phyloP scores from a whole-genome alignment of 2,113 vertebrate genomes.

The Chloebia gouldiae region DNA sequence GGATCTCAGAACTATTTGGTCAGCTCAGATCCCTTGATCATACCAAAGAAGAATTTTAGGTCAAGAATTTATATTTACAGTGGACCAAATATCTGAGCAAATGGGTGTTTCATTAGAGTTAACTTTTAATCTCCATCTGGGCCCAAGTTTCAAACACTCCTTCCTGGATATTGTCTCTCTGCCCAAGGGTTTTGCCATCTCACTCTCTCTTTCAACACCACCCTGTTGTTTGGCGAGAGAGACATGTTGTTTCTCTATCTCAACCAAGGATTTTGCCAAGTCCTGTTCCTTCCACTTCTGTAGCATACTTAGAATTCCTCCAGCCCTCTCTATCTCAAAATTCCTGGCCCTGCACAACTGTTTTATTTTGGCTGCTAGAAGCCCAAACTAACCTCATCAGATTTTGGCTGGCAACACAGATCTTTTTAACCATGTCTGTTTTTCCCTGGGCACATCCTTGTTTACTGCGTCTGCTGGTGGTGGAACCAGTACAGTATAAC shows the following conservation, averaged over 20 bases:
- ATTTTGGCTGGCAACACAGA: constrained; percentile 13
- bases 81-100: background rate
- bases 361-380: constrained; percentile 58
- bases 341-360: constrained; percentile 47
- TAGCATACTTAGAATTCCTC: constrained; percentile 61
- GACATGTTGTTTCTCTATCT: background rate
- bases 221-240: background rate
- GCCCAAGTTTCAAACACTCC: background rate
- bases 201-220: constrained; percentile 32
- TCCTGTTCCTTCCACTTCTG: constrained; percentile 56
- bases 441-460: constrained; percentile 39
- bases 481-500: background rate
- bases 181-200: constrained; percentile 35
- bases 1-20: background rate
- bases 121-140: constrained; percentile 36
- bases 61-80: background rate
- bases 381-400: constrained; percentile 34
- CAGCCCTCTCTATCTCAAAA: constrained; percentile 20
- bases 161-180: constrained; percentile 48
- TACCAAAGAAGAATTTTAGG: background rate
- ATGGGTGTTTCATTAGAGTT: background rate
- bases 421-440: constrained; percentile 33
- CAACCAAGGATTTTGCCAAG: constrained; percentile 51
- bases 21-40: background rate
- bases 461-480: constrained; percentile 22